Evolutionary conservation across 1,140 invertebrate species (phyloP).

Genomic region (Papilio xuthus): DNA sequence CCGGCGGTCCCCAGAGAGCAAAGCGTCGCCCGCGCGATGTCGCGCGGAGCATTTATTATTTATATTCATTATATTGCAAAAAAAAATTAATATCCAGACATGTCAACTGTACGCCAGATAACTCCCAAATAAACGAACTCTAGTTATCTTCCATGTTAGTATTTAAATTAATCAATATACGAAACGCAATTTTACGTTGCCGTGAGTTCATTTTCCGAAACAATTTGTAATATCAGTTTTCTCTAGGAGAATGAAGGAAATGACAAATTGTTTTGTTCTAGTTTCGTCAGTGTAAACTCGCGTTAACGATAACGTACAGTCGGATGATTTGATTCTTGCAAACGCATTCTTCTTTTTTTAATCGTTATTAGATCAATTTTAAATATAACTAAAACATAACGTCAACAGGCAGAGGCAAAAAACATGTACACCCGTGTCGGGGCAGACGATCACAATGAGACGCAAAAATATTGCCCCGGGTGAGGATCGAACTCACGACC

Average conservation of each 20-base stretch:
- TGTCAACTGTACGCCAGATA: conserved; percentile 9
- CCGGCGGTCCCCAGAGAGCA: conserved; percentile 53
- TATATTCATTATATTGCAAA: conserved; percentile 60
- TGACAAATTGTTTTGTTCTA: too few species aligned
- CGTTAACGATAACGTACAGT: too few species aligned
- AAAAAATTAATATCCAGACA: conserved; percentile 1
- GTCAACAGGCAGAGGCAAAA: neutral
- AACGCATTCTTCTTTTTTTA: neutral
- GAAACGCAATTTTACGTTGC: too few species aligned
- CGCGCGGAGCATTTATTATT: conserved; percentile 66
- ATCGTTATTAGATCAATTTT: neutral
- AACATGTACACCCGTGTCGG: too few species aligned
- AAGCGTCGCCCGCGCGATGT: conserved; percentile 45
- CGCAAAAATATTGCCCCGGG: conserved; percentile 17
- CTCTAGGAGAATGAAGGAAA: too few species aligned
- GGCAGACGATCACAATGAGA: too few species aligned
- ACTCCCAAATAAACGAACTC: neutral
- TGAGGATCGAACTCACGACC: conserved; percentile 37
- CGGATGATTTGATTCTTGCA: too few species aligned
- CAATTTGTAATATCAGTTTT: too few species aligned
- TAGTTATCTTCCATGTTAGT: neutral
- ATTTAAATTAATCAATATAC: too few species aligned
- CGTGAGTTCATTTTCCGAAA: too few species aligned
- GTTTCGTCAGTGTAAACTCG: too few species aligned
- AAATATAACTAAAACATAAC: neutral